Evolutionary conservation across 2,797 vertebrate species (phyloP), one percentile per base, ranked within the genome.

Genomic region (Sphenopsis melanotis): DNA sequence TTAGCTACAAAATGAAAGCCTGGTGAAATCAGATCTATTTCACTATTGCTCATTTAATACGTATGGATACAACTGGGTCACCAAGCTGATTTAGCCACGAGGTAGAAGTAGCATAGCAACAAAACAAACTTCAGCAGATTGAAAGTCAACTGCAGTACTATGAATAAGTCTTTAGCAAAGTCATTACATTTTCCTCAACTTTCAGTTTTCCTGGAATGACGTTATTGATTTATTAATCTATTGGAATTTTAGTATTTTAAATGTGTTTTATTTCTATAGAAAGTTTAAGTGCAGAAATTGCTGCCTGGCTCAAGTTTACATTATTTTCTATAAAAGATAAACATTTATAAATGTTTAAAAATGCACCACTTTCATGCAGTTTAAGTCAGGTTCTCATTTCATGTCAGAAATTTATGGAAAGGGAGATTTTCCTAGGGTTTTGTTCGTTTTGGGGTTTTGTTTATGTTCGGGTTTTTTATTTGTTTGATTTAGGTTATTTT

Each of bases 1-100:
- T 94, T 94, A 90, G 83, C 88, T 93, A 80, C 74, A 74, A 95
- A 83, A 91, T 14, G 41, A 94, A 96, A 96, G 87, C 86, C 85
- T 80, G 53, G 80, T 92, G 68, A 94, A 94, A 95, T 97, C 95
- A 95, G 89, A 96, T 96, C 89, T 92, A 36, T 96, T 97, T 96
- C 93, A 88, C 78, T 95, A 60, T 76, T 95, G 93, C 94, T 96
- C 87, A 93, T 97, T 96, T 97, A 96, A 96, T 96, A 94, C 60
- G 1, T 88, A 79, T 79, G 81, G 95, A 95, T 97, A 96, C 95
- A 97, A 96, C 95, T 97, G 90, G 95, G 96, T 96, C 96, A 95
- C 83, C 74, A 88, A 88, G 76, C 93, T 94, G 78, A 92, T 97
- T 95, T 96, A 96, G 94, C 94, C 90, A 90, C 21, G 30, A 95